These are phyloP conservation scores for Psittacus erithacus DNA, from an alignment of 2,113 vertebrate species.

Conservation along the genomic window DNA sequence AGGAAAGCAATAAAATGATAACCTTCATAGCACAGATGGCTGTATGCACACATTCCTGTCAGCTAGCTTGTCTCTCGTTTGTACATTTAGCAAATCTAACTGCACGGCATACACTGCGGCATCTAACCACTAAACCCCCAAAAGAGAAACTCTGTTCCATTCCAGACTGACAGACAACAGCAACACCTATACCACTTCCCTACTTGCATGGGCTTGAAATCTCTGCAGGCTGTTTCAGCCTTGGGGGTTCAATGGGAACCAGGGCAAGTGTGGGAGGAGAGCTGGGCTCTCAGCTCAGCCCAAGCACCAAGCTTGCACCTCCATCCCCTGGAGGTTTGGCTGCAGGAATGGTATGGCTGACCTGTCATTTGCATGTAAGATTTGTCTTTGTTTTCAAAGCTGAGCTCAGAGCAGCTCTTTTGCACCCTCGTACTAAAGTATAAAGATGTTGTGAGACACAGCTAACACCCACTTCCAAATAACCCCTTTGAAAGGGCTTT, in stretches of 20 bases:
- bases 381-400: not conserved
- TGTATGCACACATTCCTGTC: not conserved
- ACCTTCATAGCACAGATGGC: not conserved
- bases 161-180: not conserved
- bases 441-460: not conserved
- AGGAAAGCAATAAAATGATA: not conserved
- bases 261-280: not conserved
- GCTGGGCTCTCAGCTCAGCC: not conserved
- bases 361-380: not conserved
- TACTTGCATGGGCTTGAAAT: accelerated
- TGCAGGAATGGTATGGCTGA: not conserved
- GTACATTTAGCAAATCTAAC: not conserved
- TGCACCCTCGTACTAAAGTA: not conserved
- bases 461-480: not conserved
- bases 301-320: not conserved
- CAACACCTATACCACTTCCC: not conserved
- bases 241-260: not conserved
- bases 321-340: not conserved
- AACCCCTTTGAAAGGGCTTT: not conserved
- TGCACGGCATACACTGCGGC: not conserved
- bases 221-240: not conserved
- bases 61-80: not conserved
- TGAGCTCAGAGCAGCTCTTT: not conserved
- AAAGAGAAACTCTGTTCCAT: not conserved
- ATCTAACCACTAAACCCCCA: not conserved